These are phyloP conservation scores for Tiliacea aurago DNA, from an alignment of 2,888 invertebrate genomes.

Conservation along the genomic window DNA sequence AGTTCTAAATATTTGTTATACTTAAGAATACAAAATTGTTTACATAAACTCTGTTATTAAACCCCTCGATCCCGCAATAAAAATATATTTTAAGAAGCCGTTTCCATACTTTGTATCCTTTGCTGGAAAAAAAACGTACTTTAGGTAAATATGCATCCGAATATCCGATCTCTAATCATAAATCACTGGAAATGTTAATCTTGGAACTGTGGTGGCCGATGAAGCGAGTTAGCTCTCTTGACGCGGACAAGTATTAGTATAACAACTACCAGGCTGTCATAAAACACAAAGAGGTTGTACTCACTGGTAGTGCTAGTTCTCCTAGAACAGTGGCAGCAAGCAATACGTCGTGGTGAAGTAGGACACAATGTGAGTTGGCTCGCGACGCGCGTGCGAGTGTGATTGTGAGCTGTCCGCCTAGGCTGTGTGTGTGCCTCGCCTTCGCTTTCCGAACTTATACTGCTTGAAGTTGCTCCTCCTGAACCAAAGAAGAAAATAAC, in stretches of 20 bases:
- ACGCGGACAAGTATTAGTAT: too few species aligned
- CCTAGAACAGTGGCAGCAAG: conserved; percentile 73
- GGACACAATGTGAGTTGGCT: conserved; percentile 86
- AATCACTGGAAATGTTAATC: not conserved
- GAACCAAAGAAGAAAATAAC: not conserved
- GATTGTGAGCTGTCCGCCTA: conserved; percentile 48
- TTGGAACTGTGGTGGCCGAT: not conserved
- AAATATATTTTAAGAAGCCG: too few species aligned
- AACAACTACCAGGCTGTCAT: conserved; percentile 25
- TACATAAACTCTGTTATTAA: too few species aligned
- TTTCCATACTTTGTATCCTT: too few species aligned
- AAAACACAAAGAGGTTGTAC: conserved; percentile 45
- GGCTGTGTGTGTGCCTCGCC: conserved; percentile 74
- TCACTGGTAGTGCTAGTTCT: conserved; percentile 69
- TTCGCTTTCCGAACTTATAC: conserved; percentile 84
- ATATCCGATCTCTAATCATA: too few species aligned
- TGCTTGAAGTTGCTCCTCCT: conserved; percentile 82
- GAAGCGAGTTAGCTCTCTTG: too few species aligned
- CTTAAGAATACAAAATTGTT: too few species aligned
- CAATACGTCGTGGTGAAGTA: conserved; percentile 79
- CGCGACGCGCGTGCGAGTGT: conserved; percentile 71
- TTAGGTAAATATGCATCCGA: too few species aligned
- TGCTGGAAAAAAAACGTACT: too few species aligned
- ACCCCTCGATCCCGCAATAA: too few species aligned
- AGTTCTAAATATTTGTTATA: too few species aligned